These are phyloP conservation scores for Leptothorax acervorum DNA, from an alignment of 2,888 invertebrate genomes.

Conservation along the genomic window DNA sequence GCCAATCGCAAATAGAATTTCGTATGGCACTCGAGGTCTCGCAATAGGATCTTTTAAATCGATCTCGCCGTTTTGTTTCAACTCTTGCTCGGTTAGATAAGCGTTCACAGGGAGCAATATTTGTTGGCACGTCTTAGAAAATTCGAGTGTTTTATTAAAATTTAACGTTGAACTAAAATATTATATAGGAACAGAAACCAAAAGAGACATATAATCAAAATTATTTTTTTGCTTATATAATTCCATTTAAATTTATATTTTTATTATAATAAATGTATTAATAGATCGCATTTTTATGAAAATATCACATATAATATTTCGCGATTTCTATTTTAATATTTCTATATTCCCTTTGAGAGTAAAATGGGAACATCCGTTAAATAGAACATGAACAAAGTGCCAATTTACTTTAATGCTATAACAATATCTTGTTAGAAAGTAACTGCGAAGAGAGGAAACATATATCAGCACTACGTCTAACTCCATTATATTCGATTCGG, in stretches of 20 bases:
- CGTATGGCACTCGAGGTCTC: constrained; percentile 91
- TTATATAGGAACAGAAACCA: background rate
- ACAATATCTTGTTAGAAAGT: constrained; percentile 9
- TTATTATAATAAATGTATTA: background rate
- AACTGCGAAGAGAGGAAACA: background rate
- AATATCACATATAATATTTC: background rate
- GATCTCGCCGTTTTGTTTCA: constrained; percentile 84
- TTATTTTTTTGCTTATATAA: background rate
- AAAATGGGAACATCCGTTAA: background rate
- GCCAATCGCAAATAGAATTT: constrained; percentile 93
- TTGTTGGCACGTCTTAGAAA: constrained; percentile 86
- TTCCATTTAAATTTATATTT: background rate
- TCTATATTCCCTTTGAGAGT: background rate
- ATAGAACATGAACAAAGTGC: background rate
- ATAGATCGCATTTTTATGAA: background rate
- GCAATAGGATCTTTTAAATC: constrained; percentile 88
- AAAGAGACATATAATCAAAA: background rate
- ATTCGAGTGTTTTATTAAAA: background rate
- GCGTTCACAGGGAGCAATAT: constrained; percentile 87
- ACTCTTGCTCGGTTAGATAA: constrained; percentile 86
- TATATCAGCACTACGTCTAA: background rate
- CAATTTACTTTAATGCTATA: background rate
- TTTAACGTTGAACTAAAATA: constrained; percentile 12
- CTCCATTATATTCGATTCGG: background rate
- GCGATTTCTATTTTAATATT: background rate